Base-by-base conservation (phyloP, 2,797 vertebrate genomes). In the Ctenopoma kingsleyae region DNA sequence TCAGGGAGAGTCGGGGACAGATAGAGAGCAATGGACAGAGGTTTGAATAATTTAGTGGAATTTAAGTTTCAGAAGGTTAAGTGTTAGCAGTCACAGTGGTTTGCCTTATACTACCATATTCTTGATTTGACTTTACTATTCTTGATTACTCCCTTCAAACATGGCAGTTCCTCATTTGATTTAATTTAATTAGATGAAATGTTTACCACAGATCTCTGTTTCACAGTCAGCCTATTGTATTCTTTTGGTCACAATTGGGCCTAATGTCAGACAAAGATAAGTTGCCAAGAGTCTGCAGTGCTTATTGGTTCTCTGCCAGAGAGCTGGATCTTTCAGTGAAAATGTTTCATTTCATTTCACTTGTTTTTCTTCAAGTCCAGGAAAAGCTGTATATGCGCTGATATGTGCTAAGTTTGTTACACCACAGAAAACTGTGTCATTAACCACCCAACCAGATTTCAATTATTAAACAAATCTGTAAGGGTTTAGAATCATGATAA, bases 41-140 rank as follows among this genome's bases (percentile, higher is more conserved):
- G 71, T 68, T 79, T 85, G 82, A 84, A 89, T 91, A 76, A 90
- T 87, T 88, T 81, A 80, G 74, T 32, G 30, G 50, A 84, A 72
- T 75, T 78, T 61, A 66, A 62, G 35, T 62, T 80, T 86, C 17
- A 56, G 69, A 62, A 70, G 77, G 58, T 71, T 69, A 35, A 66
- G 57, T 25, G 23, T 66, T 61, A 23, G 53, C 75, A 51, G 54
- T 66, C 62, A 63, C 27, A 46, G 35, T 66, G 61, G 22, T 75
- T 51, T 56, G 27, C 23, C 44, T 57, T 22, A 32, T 43, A 62
- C 19, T 38, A 19, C 13, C 13, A 46, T 15, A 5, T n/a, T 11
- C 20, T 17, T 53, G 6, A 48, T 49, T 58, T 66, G 3, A 27
- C 25, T 3, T 27, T 27, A 27, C 25, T 27, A 5, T 27, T 27